A percentile compares a stretch with the other conserved stretches of the same genome.
phyloP scores from a whole-genome alignment of 2,797 vertebrate species.

The Urosaurus nigricauda region DNA sequence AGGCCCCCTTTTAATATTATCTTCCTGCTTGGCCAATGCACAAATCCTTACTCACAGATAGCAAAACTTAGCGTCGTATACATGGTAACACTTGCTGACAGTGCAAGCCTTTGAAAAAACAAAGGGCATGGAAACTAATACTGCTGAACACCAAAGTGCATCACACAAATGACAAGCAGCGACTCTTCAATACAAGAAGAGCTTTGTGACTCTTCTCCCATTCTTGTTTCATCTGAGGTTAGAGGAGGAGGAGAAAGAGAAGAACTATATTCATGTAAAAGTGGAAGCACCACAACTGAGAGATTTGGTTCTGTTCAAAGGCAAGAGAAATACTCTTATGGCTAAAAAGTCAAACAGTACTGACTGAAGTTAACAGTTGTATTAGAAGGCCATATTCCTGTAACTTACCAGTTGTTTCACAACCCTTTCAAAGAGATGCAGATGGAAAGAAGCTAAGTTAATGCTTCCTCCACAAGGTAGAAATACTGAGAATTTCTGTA shows the following conservation, averaged over 20 bases:
- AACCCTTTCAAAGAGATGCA: background rate
- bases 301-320: constrained; percentile 52
- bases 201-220: constrained; percentile 60
- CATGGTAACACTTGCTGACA: constrained; percentile 73
- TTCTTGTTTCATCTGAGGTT: constrained; percentile 50
- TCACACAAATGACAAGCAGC: constrained; percentile 62
- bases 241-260: constrained; percentile 5
- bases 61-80: constrained; percentile 63
- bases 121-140: constrained; percentile 69
- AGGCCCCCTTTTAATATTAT: constrained; percentile 68
- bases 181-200: constrained; percentile 66
- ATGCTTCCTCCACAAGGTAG: background rate
- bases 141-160: constrained; percentile 60
- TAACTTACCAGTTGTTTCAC: background rate
- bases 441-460: background rate
- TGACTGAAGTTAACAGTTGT: background rate
- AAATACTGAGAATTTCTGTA: background rate
- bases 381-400: background rate
- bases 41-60: constrained; percentile 71
- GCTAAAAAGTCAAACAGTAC: background rate
- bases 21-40: constrained; percentile 61
- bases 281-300: constrained; percentile 21
- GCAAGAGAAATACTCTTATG: constrained; percentile 27
- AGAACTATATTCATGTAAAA: constrained; percentile 26
- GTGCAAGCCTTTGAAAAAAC: constrained; percentile 67